These are phyloP conservation scores for Scatophagus argus DNA, from an alignment of 2,113 vertebrate genomes.

Conservation along the genomic window DNA sequence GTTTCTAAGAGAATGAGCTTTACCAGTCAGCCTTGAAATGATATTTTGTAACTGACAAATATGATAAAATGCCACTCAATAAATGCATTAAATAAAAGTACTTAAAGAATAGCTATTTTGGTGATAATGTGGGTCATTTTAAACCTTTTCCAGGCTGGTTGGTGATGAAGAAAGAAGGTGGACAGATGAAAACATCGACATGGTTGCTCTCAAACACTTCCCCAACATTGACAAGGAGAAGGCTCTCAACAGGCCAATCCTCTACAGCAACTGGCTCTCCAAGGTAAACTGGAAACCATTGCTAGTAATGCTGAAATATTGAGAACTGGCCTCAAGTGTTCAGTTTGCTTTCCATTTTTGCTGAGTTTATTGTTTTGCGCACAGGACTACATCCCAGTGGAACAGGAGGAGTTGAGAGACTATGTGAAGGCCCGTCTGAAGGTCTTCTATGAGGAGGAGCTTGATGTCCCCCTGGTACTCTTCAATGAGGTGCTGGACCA, in stretches of 20 bases:
- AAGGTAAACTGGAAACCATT: slow-evolving; percentile 84
- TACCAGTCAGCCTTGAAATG: too few species aligned
- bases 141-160: slow-evolving; percentile 87
- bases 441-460: slow-evolving; percentile 98
- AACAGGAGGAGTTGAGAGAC: slow-evolving; percentile 97
- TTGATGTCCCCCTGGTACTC: slow-evolving; percentile 96
- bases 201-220: slow-evolving; percentile 96
- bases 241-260: slow-evolving; percentile 93
- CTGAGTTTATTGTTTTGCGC: slow-evolving; percentile 33
- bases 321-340: neutral
- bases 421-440: slow-evolving; percentile 98
- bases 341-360: neutral
- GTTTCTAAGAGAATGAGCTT: neutral
- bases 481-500: slow-evolving; percentile 99
- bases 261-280: slow-evolving; percentile 99
- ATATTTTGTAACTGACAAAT: neutral
- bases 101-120: neutral
- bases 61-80: neutral
- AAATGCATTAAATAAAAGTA: neutral
- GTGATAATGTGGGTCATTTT: neutral
- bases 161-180: slow-evolving; percentile 98
- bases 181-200: slow-evolving; percentile 98
- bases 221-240: slow-evolving; percentile 98
- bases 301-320: neutral
- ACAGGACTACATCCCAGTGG: slow-evolving; percentile 98